Conservation (phyloP, 2,113 vertebrate species). For the Serilophus lunatus region DNA sequence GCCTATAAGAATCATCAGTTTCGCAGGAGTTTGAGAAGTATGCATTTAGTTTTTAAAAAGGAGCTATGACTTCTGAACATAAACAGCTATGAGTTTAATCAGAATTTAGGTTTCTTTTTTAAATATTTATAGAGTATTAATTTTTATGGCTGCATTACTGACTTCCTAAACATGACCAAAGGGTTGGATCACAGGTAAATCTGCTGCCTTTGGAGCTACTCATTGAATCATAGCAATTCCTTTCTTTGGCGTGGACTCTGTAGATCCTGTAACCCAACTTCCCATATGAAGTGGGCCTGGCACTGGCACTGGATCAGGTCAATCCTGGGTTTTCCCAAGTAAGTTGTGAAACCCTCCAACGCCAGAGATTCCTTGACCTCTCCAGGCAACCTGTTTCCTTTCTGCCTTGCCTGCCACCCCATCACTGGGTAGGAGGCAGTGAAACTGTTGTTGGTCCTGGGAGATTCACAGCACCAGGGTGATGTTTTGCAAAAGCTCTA, state of each 20-base stretch:
- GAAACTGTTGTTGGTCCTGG: background rate
- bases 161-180: background rate
- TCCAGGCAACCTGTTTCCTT: accelerated
- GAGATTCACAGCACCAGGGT: background rate
- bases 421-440: background rate
- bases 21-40: background rate
- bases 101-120: background rate
- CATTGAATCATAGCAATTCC: background rate
- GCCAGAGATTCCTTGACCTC: background rate
- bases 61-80: background rate
- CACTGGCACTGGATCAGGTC: background rate
- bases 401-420: background rate
- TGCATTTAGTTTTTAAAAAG: background rate
- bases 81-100: background rate
- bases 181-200: background rate
- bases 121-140: background rate
- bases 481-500: background rate
- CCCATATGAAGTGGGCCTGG: background rate
- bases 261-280: background rate
- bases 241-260: background rate
- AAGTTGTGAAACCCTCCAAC: background rate
- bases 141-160: background rate
- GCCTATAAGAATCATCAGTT: background rate
- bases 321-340: background rate
- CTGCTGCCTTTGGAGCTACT: background rate